Evolutionary conservation across 2,888 invertebrate species (phyloP), one percentile per base, ranked within the genome.

Genomic region (Trichopoda pennipes): DNA sequence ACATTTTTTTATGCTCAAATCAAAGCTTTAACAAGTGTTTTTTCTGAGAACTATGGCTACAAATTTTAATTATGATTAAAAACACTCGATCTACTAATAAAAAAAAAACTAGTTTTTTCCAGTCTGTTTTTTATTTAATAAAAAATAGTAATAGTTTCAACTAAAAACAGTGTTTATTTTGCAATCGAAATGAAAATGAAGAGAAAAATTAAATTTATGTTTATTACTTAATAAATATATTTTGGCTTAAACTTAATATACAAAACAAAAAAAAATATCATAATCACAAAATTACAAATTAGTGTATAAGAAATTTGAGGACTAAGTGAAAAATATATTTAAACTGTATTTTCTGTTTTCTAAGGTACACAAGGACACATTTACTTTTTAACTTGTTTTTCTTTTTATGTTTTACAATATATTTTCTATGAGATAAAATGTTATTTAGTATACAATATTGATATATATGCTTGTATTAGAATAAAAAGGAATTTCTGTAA

Each of bases 331-430:
- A 70, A 78, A 73, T 12, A 35, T 6, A 7, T 4, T 35, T 6
- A 35, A 58, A 32, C n/a, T 44, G 16, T 19, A 44, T 64, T 58
- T 12, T 61, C 17, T 17, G 21, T 70, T 49, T 56, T 64, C 21
- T 74, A 79, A 82, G 81, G 81, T 82, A 82, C 81, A 82, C 78
- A 75, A 79, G 81, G 81, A 82, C 81, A 82, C 78, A 82, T 60
- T 75, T 56, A 78, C 32, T 28, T 56, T 19, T 64, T 66, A 23
- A 12, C 55, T 42, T 44, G 60, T n/a, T 73, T 42, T 28, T 32
- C n/a, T 58, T 66, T 56, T 32, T 35, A n/a, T 16, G n/a, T 55
- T n/a, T 17, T 4, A 53, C 8, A 23, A 38, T 42, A 28, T 58
- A 10, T 68, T n/a, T 8, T 12, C 47, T 58, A 68, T 42, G 17